Evolutionary conservation across 2,888 invertebrate species (phyloP).

Genomic region (Keiferia lycopersicella): DNA sequence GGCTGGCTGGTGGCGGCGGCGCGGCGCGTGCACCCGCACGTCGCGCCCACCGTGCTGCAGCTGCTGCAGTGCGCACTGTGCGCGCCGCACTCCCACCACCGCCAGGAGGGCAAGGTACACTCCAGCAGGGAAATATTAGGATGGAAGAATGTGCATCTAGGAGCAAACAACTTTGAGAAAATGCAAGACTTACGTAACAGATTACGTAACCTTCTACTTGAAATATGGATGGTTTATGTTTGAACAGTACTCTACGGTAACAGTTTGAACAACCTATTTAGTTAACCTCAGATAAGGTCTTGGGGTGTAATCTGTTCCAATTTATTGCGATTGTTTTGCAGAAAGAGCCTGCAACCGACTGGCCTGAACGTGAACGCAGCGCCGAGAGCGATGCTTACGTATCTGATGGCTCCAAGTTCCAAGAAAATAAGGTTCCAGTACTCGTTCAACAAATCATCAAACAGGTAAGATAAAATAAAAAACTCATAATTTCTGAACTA

Average conservation of each 20-base stretch:
- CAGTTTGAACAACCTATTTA: no score
- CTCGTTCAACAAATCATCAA: constrained; percentile 73
- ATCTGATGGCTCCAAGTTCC: constrained; percentile 75
- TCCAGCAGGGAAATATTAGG: not conserved
- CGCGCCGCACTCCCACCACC: constrained; percentile 43
- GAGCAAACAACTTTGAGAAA: no score
- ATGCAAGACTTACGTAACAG: no score
- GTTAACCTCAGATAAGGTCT: no score
- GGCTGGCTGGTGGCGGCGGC: constrained; percentile 92
- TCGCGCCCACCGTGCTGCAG: constrained; percentile 94
- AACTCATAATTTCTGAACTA: no score
- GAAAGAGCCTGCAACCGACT: constrained; percentile 42
- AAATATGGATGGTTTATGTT: no score
- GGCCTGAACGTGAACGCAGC: constrained; percentile 72
- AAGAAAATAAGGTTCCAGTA: constrained; percentile 68
- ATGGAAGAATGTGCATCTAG: no score
- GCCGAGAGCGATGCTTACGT: constrained; percentile 71
- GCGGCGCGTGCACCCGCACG: constrained; percentile 93
- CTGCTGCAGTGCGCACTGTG: constrained; percentile 95
- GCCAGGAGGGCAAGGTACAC: not conserved
- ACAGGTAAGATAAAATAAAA: constrained; percentile 64
- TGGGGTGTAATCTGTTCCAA: no score
- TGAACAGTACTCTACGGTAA: no score
- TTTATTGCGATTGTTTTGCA: not conserved
- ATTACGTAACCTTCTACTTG: no score